A percentile compares a stretch with the other conserved stretches of the same genome.
Conservation (phyloP, 2,888 invertebrate genomes). For the Pandemis heparana region DNA sequence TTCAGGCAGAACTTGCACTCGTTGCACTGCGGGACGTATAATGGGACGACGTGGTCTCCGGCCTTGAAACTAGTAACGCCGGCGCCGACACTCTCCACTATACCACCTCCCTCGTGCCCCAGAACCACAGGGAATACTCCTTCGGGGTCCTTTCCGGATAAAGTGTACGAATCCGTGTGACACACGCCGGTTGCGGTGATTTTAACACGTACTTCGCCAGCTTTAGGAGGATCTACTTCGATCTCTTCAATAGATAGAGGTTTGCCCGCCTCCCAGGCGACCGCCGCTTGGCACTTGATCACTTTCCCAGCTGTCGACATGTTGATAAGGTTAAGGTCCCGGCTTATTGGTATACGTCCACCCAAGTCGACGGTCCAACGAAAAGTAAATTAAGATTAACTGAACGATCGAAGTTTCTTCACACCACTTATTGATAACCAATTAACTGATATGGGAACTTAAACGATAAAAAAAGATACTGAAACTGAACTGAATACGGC, state of each 20-base stretch:
- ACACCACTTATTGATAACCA: constrained; percentile 31
- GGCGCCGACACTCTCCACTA: constrained; percentile 98
- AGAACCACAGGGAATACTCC: constrained; percentile 96
- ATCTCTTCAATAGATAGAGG: constrained; percentile 96
- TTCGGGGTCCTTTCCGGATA: constrained; percentile 95
- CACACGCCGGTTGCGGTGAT: constrained; percentile 93
- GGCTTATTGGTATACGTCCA: constrained; percentile 24
- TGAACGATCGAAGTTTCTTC: neutral
- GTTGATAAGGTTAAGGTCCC: constrained; percentile 43
- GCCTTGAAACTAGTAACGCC: constrained; percentile 94
- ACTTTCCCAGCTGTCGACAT: constrained; percentile 86
- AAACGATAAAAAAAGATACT: constrained; percentile 21
- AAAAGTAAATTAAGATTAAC: constrained; percentile 55
- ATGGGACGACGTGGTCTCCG: constrained; percentile 98
- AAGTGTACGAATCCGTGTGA: constrained; percentile 97
- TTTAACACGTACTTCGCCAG: constrained; percentile 95
- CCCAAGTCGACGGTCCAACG: constrained; percentile 47
- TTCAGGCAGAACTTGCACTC: constrained; percentile 98
- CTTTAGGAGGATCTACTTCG: constrained; percentile 97
- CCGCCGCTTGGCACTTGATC: constrained; percentile 97
- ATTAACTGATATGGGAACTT: constrained; percentile 4
- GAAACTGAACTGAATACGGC: constrained; percentile 1
- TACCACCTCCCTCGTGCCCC: constrained; percentile 98
- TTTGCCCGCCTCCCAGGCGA: constrained; percentile 97
- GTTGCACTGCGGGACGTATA: constrained; percentile 98